A percentile compares a stretch with the other conserved stretches of the same genome.
Conservation (phyloP, 2,797 vertebrate genomes). For the Myotis pilosus region DNA sequence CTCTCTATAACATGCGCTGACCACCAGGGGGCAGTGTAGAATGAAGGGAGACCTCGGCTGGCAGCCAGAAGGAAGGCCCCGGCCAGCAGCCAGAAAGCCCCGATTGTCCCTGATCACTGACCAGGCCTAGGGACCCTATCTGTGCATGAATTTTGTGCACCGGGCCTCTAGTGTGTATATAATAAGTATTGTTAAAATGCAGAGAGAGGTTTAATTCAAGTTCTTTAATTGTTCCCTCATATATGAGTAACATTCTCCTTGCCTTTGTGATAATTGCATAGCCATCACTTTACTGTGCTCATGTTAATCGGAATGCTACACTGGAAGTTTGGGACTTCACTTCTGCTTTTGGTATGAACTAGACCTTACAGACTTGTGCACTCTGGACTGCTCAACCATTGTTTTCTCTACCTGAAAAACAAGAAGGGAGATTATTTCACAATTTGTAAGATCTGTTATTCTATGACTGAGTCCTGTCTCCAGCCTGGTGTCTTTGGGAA, state of each 20-base stretch:
- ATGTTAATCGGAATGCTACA: background rate
- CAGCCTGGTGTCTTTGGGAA: background rate
- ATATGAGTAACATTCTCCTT: background rate
- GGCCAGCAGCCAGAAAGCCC: too few relatives aligned
- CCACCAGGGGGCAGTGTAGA: accelerated
- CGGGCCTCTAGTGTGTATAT: background rate
- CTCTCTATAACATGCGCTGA: too few relatives aligned
- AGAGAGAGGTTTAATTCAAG: background rate
- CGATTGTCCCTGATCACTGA: too few relatives aligned
- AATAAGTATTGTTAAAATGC: slow-evolving; percentile 1
- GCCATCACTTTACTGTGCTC: background rate
- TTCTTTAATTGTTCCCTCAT: background rate
- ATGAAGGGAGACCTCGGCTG: too few relatives aligned
- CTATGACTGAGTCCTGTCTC: background rate
- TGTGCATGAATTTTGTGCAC: too few relatives aligned
- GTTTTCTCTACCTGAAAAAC: background rate
- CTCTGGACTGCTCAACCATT: background rate
- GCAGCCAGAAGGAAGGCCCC: too few relatives aligned
- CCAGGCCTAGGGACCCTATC: too few relatives aligned
- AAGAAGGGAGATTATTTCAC: background rate
- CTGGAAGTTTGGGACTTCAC: background rate
- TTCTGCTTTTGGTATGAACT: background rate
- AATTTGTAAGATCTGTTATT: background rate
- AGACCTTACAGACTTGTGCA: background rate
- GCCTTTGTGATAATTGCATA: background rate